Conservation (phyloP, 2,888 invertebrate genomes). For the Xylocampa areola region DNA sequence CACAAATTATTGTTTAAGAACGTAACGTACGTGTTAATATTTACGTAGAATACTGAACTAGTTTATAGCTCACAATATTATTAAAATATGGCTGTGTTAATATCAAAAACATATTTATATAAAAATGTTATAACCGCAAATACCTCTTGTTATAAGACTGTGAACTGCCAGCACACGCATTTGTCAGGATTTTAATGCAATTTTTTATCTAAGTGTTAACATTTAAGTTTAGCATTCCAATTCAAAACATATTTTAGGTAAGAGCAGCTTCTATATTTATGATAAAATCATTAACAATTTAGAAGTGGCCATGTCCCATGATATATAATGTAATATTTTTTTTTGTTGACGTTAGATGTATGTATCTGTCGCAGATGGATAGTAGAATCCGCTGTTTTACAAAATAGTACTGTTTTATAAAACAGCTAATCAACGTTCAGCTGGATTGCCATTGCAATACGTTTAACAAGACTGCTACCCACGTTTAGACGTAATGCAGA, state of each 20-base stretch:
- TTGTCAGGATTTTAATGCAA: slow-evolving; percentile 62
- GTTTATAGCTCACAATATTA: slow-evolving; percentile 66
- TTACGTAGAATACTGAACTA: slow-evolving; percentile 65
- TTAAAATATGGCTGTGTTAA: slow-evolving; percentile 87
- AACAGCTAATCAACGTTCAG: no score
- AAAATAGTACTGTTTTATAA: no score
- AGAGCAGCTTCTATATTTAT: slow-evolving; percentile 59
- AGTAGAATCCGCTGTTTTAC: no score
- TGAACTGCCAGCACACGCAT: slow-evolving; percentile 74
- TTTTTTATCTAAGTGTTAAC: slow-evolving; percentile 48
- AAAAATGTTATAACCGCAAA: slow-evolving; percentile 82
- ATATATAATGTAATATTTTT: slow-evolving; percentile 44
- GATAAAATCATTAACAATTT: slow-evolving; percentile 42
- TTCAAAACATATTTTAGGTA: slow-evolving; percentile 51
- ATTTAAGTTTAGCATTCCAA: slow-evolving; percentile 60
- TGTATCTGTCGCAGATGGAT: no score
- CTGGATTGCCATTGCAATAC: no score
- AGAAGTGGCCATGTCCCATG: slow-evolving; percentile 62
- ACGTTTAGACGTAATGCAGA: no score
- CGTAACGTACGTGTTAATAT: slow-evolving; percentile 54
- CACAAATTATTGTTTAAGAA: slow-evolving; percentile 66
- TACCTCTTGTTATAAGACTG: slow-evolving; percentile 87
- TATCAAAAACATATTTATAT: slow-evolving; percentile 86
- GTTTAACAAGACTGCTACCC: no score
- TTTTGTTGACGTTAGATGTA: slow-evolving; percentile 41